phyloP scores from a whole-genome alignment of 2,888 invertebrate species.

The Clistopyga incitator region DNA sequence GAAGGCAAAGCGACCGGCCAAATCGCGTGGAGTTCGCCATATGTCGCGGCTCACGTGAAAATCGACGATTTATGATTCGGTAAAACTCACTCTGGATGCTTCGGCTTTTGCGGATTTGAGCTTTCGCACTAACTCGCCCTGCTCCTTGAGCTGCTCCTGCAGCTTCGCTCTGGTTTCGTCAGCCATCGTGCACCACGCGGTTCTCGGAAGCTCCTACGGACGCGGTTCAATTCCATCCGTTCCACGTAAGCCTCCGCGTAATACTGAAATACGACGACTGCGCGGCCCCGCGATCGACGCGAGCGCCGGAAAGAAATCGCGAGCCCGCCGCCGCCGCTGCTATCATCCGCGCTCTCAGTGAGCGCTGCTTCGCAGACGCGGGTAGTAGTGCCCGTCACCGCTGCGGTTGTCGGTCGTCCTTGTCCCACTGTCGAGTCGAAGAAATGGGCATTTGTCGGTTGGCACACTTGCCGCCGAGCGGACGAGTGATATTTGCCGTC shows the following conservation, averaged over 20 bases:
- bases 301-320: background rate
- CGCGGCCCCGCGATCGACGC: background rate
- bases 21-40: constrained; percentile 23
- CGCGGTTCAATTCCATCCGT: constrained; percentile 68
- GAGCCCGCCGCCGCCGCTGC: background rate
- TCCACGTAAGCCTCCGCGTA: constrained; percentile 49
- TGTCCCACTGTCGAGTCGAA: constrained; percentile 14
- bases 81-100: constrained; percentile 88
- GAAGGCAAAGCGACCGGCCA: constrained; percentile 26
- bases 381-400: background rate
- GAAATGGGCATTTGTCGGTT: background rate
- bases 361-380: background rate
- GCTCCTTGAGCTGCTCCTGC: constrained; percentile 88
- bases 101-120: constrained; percentile 92
- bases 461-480: background rate
- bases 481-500: background rate
- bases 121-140: constrained; percentile 93
- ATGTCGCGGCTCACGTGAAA: constrained; percentile 33
- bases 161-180: constrained; percentile 85
- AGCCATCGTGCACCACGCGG: constrained; percentile 75
- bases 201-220: constrained; percentile 21
- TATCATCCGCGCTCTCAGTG: background rate
- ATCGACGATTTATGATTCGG: background rate
- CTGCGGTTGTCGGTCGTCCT: constrained; percentile 26
- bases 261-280: constrained; percentile 13